A percentile compares a stretch with the other conserved stretches of the same genome.
Evolutionary conservation across 37 sponge, comb jelly and placozoan species (phyloP).

Genomic region (Eunapius fragilis): DNA sequence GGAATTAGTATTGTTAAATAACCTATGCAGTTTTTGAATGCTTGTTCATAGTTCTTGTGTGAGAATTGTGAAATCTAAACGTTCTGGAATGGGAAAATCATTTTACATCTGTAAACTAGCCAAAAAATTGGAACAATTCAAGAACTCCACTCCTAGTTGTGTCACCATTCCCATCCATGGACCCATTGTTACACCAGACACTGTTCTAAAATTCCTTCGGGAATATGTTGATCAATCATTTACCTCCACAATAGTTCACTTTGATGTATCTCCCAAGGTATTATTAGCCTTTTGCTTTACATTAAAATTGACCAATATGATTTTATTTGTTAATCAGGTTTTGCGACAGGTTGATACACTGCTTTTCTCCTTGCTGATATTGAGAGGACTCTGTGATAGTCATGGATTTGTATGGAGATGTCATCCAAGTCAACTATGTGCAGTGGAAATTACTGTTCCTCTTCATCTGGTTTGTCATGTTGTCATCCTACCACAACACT

Average conservation of each 20-base stretch:
- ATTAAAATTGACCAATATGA: too few relatives aligned
- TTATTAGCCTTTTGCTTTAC: neutral
- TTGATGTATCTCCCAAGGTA: neutral
- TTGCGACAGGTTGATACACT: conserved; percentile 54
- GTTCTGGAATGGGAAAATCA: conserved; percentile 78
- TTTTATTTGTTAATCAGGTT: conserved; percentile 20
- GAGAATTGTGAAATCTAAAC: conserved; percentile 39
- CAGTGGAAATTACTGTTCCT: conserved; percentile 60
- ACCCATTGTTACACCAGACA: conserved; percentile 24
- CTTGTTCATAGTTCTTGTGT: conserved; percentile 43
- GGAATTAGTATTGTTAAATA: neutral
- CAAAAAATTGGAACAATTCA: neutral
- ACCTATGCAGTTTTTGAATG: neutral
- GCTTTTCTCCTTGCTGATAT: conserved; percentile 61
- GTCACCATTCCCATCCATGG: conserved; percentile 44
- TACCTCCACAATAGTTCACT: neutral
- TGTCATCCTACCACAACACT: neutral
- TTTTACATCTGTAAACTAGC: conserved; percentile 41
- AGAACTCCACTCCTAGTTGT: neutral
- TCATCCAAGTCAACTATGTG: conserved; percentile 44
- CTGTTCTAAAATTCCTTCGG: conserved; percentile 16
- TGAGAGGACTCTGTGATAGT: conserved; percentile 49
- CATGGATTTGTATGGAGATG: conserved; percentile 69
- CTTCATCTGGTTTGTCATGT: neutral
- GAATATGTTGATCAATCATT: neutral